Evolutionary conservation across 2,888 invertebrate species (phyloP).

Genomic region (Lasiommata megera): DNA sequence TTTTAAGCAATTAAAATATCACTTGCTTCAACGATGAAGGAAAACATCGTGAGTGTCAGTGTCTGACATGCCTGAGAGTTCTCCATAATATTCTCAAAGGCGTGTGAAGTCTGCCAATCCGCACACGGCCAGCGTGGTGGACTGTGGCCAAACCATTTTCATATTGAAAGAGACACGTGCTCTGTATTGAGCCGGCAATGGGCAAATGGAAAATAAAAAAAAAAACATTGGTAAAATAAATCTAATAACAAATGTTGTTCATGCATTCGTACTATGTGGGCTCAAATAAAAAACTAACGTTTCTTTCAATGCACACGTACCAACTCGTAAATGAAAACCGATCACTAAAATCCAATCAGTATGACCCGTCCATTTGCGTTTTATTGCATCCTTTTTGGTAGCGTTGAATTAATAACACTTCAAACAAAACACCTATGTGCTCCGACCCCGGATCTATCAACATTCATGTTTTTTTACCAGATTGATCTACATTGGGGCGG

Average conservation of each 20-base stretch:
- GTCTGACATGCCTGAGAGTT: no score
- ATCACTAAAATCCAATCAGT: constrained; percentile 65
- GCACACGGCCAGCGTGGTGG: no score
- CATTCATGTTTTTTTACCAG: constrained; percentile 60
- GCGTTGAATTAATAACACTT: constrained; percentile 62
- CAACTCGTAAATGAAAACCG: constrained; percentile 43
- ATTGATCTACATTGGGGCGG: background rate
- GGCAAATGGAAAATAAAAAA: no score
- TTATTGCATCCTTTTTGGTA: constrained; percentile 51
- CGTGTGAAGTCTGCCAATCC: no score
- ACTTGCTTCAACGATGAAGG: no score
- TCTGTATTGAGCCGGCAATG: no score
- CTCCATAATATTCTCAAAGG: no score
- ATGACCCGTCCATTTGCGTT: constrained; percentile 49
- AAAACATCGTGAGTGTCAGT: no score
- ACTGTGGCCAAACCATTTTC: no score
- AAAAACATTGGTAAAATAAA: constrained; percentile 12
- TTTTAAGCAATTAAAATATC: no score
- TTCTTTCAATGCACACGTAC: constrained; percentile 23
- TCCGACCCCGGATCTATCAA: constrained; percentile 55
- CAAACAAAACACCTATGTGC: constrained; percentile 54
- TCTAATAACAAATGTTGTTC: constrained; percentile 16
- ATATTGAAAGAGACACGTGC: no score
- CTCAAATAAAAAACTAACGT: constrained; percentile 20
- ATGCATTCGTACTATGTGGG: constrained; percentile 6